Percentiles rank a stretch among this genome's conserved stretches.
Conservation (phyloP, 2,888 invertebrate species). For the Oxyscelio sp. region DNA sequence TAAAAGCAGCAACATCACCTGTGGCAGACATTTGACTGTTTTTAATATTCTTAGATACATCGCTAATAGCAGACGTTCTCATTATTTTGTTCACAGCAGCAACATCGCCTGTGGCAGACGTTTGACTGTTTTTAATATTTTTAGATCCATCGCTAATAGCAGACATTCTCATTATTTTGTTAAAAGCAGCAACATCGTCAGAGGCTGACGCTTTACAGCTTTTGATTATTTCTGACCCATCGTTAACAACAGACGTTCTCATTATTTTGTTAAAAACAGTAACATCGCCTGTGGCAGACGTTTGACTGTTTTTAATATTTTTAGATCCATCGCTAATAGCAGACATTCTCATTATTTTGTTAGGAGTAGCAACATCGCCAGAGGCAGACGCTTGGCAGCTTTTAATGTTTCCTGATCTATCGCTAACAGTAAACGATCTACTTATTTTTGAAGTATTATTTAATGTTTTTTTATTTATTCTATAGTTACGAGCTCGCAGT, state of each 20-base stretch:
- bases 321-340: conserved; percentile 13
- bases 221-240: neutral
- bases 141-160: too few relatives aligned
- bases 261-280: neutral
- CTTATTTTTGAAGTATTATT: neutral
- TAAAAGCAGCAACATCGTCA: neutral
- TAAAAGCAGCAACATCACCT: neutral
- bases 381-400: neutral
- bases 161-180: neutral
- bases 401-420: neutral
- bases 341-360: conserved; percentile 9
- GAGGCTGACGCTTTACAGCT: neutral
- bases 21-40: too few relatives aligned
- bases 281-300: conserved; percentile 5
- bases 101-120: too few relatives aligned
- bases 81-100: neutral
- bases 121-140: too few relatives aligned
- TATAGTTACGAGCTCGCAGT: too few relatives aligned
- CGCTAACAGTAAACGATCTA: neutral
- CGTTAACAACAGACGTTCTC: too few relatives aligned
- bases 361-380: neutral
- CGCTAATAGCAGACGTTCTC: too few relatives aligned
- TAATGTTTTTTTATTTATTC: too few relatives aligned
- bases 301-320: neutral
- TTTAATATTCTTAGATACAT: too few relatives aligned